Evolutionary conservation across 2,113 vertebrate species (phyloP), one percentile per base, ranked within the genome.

Genomic region (Columba janthina): DNA sequence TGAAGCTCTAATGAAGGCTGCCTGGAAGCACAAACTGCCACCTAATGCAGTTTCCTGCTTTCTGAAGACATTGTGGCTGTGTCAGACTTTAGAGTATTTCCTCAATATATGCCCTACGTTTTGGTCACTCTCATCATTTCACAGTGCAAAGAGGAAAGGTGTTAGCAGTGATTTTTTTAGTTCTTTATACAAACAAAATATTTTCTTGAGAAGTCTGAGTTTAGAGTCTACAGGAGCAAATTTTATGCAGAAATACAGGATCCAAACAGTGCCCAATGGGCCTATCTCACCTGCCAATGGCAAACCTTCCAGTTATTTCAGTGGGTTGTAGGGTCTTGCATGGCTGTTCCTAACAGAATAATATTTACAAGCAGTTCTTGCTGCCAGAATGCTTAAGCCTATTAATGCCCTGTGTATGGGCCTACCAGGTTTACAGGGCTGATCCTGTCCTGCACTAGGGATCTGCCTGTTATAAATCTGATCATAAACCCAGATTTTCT

Each of bases 381-480:
- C 38, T 94, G 56, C 76, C 28, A 12, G 19, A 50, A 31, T 50
- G 16, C 31, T 91, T 65, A 76, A 94, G 46, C n/a, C 10, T 4
- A 3, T 85, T 65, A 70, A 69, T 53, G 31, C 31, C 54, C n/a
- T 57, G 2, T 50, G 44, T 66, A 51, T 1, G 2, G 51, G 73
- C 46, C 67, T 94, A 40, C 74, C 46, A 66, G 38, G 25, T 86
- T 88, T 83, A 82, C 58, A 62, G 31, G 36, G 11, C 17, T 44
- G 48, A 29, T 73, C 82, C 40, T 72, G 44, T 57, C 67, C 58
- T 83, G 40, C 24, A n/a, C 69, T 82, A 89, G 61, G 34, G 44
- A 85, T 16, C 70, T 87, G 42, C 66, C n/a, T 69, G 53, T 24
- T 82, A 34, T 78, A 72, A 88, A 85, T 72, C 61, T 93, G 50